Evolutionary conservation across 1,140 invertebrate genomes (phyloP).

Genomic region (Leptopilina boulardi): DNA sequence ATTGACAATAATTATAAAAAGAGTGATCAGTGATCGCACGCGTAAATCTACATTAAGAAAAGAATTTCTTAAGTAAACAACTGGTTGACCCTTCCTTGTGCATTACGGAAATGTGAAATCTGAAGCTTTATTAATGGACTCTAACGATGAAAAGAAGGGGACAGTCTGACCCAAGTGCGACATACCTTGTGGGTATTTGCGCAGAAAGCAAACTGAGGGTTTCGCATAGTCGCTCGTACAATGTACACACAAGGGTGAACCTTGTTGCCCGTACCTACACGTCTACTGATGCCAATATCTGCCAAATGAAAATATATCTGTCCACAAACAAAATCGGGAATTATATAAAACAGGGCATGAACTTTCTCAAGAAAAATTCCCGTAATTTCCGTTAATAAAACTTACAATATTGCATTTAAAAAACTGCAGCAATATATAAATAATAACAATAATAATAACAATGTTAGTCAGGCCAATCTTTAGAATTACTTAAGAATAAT

Average conservation of each 20-base stretch:
- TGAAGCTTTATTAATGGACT: conserved; percentile 74
- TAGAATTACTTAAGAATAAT: too few relatives aligned
- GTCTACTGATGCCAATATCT: conserved; percentile 71
- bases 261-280: conserved; percentile 39
- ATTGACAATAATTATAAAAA: conserved; percentile 18
- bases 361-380: conserved; percentile 37
- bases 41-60: conserved; percentile 28
- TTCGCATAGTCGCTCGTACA: conserved; percentile 40
- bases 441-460: too few relatives aligned
- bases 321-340: conserved; percentile 68
- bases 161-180: conserved; percentile 40
- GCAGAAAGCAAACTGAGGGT: conserved; percentile 57
- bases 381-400: not conserved
- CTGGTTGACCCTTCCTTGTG: conserved; percentile 43
- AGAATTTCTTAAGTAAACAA: conserved; percentile 15
- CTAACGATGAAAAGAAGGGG: conserved; percentile 64
- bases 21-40: not conserved
- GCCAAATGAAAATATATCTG: conserved; percentile 77
- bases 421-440: too few relatives aligned
- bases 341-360: conserved; percentile 41
- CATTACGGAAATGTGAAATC: conserved; percentile 67
- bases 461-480: too few relatives aligned
- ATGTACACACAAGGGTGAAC: conserved; percentile 60
- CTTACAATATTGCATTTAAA: not conserved
- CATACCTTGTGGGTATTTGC: conserved; percentile 60